Evolutionary conservation across 2,888 invertebrate species (phyloP).

Genomic region (Drosophila robusta): DNA sequence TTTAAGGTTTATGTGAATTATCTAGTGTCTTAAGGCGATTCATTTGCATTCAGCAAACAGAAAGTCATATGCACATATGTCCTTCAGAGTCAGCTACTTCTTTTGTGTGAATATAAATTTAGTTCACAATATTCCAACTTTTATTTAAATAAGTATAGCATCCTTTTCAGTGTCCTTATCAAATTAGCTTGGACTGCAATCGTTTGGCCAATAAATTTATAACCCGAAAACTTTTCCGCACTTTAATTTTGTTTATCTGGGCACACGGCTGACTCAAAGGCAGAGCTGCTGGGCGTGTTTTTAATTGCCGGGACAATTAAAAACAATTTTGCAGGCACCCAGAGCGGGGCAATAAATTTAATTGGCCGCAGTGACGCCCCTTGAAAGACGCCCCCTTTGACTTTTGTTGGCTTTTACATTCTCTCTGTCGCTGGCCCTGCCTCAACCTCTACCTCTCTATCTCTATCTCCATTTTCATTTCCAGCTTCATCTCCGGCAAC

Average conservation of each 20-base stretch:
- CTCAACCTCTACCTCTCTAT: conserved; percentile 10
- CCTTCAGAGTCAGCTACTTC: no score
- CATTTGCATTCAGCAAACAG: background rate
- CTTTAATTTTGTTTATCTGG: conserved; percentile 52
- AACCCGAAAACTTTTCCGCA: conserved; percentile 35
- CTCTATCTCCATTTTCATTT: conserved; percentile 41
- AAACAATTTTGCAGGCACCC: conserved; percentile 75
- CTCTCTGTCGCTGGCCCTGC: background rate
- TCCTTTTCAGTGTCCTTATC: background rate
- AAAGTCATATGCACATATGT: background rate
- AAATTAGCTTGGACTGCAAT: background rate
- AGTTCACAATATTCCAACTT: background rate
- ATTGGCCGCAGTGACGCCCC: conserved; percentile 72
- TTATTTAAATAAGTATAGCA: background rate
- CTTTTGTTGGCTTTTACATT: conserved; percentile 57
- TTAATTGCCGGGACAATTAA: conserved; percentile 78
- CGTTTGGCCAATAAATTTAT: conserved; percentile 44
- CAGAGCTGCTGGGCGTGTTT: conserved; percentile 64
- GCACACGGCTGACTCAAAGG: conserved; percentile 36
- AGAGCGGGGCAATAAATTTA: conserved; percentile 73
- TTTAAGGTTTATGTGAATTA: no score
- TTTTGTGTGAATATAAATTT: no score
- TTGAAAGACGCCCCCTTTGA: conserved; percentile 52
- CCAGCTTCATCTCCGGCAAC: conserved; percentile 34
- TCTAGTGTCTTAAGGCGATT: no score